Base-by-base conservation (phyloP, 64 coral and sea anemone species). In the Platygyra sinensis region DNA sequence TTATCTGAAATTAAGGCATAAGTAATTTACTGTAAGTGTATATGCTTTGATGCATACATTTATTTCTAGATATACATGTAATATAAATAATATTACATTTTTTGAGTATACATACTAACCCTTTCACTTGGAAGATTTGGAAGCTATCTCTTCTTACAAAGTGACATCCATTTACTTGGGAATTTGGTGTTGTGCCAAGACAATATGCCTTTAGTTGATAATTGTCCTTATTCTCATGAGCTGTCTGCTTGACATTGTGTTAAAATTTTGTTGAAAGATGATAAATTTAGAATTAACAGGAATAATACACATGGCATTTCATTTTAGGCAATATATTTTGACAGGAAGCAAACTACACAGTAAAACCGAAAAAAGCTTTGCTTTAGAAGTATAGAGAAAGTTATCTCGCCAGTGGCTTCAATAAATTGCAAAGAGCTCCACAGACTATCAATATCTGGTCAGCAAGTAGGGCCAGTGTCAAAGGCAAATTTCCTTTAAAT, bases 11-110 rank as follows among this genome's bases (percentile, higher is more conserved):
- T 60, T 65, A 86, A 60, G 74, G 82, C 72, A 67, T 82, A 92
- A 24, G 33, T 92, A 63, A 85, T 90, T 79, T 79, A 86, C 72
- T 83, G 80, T 85, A 72, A 91, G 72, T 74, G 32, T 73, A 60
- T 74, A 75, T 46, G 39, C 39, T 46, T 46, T 46, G 39, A 46
- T 46, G 39, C 39, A 46, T 46, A 46, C 39, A 46, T 46, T 46
- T 46, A 46, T 46, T 46, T 46, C 39, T 46, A 46, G 39, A 46
- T 46, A 46, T 46, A 46, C 5, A 46, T 5, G 39, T 46, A 2
- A 6, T 46, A 5, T 46, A 36, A 46, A 46, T 46, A 46, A 46
- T n/a, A n/a, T 46, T 46, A 46, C 39, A 46, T 46, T 46, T 46
- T 46, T 46, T 2, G 5, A 46, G 39, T 46, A 46, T 46, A 46